Conservation (phyloP, 2,888 invertebrate species). For the Drosophila meridiana region DNA sequence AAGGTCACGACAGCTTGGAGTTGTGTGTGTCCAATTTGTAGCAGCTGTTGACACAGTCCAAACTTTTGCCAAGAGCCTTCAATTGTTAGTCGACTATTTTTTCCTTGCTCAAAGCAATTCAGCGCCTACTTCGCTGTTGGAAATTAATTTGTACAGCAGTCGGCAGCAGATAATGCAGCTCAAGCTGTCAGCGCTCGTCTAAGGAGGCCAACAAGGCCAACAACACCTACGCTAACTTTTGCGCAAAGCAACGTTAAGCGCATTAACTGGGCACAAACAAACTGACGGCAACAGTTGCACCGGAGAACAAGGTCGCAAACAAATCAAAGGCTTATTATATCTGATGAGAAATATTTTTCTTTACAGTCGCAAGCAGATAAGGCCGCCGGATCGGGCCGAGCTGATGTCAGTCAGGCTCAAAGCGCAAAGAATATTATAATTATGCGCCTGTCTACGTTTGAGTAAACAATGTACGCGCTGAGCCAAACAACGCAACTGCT, state of each 20-base stretch:
- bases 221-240: neutral
- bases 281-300: neutral
- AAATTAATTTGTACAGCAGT: constrained; percentile 1
- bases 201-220: neutral
- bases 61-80: neutral
- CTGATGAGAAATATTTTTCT: constrained; percentile 6
- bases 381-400: neutral
- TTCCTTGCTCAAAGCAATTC: neutral
- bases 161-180: constrained; percentile 6
- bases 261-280: neutral
- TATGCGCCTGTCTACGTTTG: constrained; percentile 52
- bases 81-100: neutral
- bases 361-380: neutral
- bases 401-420: constrained; percentile 24
- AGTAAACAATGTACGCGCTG: constrained; percentile 45
- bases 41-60: constrained; percentile 3
- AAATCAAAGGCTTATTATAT: constrained; percentile 8
- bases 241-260: neutral
- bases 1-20: neutral
- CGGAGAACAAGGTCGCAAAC: neutral
- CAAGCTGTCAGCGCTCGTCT: neutral
- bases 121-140: neutral
- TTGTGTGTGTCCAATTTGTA: constrained; percentile 17
- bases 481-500: constrained; percentile 62
- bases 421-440: constrained; percentile 60